Conservation (phyloP, 2,888 invertebrate genomes). For the Eupithecia subumbrata region DNA sequence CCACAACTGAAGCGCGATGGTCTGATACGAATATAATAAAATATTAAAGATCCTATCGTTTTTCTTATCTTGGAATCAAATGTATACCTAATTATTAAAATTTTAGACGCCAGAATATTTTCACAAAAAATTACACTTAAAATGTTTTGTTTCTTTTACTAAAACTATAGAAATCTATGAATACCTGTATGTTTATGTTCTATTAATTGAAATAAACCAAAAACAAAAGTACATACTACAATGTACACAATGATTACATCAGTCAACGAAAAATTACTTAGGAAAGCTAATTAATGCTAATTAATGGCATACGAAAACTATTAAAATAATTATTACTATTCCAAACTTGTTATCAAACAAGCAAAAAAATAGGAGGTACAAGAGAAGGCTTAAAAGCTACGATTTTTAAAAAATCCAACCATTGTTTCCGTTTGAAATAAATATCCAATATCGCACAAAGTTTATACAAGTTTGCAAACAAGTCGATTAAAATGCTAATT, state of each 20-base stretch:
- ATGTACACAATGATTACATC: neutral
- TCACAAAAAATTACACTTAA: neutral
- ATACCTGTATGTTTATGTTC: neutral
- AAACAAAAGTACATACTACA: too few species aligned
- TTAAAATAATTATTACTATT: neutral
- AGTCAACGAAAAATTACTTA: neutral
- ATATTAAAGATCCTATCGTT: neutral
- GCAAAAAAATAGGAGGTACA: neutral
- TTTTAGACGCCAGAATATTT: too few species aligned
- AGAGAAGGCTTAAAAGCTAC: neutral
- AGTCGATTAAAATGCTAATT: slow-evolving; percentile 76
- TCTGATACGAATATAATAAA: neutral
- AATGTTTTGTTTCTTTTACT: neutral
- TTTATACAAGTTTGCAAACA: slow-evolving; percentile 63
- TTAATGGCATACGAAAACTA: neutral
- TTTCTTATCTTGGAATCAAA: neutral
- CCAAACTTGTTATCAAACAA: neutral
- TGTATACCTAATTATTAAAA: neutral
- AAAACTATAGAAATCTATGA: neutral
- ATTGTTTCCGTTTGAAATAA: slow-evolving; percentile 47
- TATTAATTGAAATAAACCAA: neutral
- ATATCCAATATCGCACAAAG: slow-evolving; percentile 54
- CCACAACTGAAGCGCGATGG: neutral
- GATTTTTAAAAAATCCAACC: slow-evolving; percentile 28
- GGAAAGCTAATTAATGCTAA: neutral